Conservation (phyloP, 2,113 vertebrate genomes). For the Serinus canaria region DNA sequence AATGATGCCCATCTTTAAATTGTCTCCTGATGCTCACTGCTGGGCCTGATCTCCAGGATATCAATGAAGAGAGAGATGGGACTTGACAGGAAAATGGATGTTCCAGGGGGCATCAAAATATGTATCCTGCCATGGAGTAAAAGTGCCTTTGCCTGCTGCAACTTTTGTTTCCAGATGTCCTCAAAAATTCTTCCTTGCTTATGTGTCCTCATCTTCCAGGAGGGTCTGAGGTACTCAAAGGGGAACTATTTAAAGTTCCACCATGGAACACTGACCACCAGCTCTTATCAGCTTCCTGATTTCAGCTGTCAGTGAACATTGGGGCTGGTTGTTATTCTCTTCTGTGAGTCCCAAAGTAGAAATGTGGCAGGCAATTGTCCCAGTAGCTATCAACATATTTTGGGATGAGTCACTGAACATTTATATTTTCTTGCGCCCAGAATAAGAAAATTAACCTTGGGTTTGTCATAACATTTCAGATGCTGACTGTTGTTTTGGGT, state of each 20-base stretch:
- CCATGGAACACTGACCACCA: neutral
- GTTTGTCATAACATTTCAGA: neutral
- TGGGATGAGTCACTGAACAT: neutral
- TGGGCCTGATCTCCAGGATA: neutral
- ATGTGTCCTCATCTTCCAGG: neutral
- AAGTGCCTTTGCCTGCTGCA: neutral
- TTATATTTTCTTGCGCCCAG: neutral
- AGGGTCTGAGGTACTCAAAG: neutral
- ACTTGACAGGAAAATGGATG: neutral
- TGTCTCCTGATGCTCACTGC: rapidly evolving
- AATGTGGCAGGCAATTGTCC: neutral
- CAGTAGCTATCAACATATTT: neutral
- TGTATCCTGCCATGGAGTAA: neutral
- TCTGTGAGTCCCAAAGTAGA: neutral
- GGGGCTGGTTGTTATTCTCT: neutral
- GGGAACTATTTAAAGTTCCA: neutral
- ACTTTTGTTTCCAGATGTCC: neutral
- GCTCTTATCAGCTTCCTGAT: neutral
- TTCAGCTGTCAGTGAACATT: neutral
- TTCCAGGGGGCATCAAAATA: neutral
- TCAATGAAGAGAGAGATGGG: neutral
- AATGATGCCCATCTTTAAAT: rapidly evolving
- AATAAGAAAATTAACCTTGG: neutral
- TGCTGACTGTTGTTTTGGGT: rapidly evolving
- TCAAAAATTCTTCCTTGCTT: neutral